These are phyloP conservation scores for Nibea albiflora DNA, from an alignment of 2,113 vertebrate genomes.

Conservation along the genomic window DNA sequence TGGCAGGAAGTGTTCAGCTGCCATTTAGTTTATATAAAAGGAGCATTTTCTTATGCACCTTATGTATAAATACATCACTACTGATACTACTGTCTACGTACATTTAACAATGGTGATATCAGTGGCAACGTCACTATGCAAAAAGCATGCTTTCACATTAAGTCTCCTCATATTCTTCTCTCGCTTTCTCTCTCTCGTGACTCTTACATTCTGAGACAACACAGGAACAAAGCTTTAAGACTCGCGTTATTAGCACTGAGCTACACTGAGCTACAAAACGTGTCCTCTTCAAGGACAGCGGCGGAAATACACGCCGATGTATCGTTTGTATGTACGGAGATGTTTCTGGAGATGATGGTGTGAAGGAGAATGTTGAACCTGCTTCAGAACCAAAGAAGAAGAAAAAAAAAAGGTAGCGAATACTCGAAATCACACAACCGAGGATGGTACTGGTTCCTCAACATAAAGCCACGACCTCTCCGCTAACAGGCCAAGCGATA, in stretches of 20 bases:
- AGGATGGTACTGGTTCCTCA: slow-evolving; percentile 25
- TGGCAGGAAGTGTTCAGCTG: slow-evolving; percentile 62
- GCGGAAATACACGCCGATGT: not conserved
- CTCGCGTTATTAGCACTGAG: slow-evolving; percentile 20
- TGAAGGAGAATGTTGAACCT: slow-evolving; percentile 4
- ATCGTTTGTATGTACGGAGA: not conserved
- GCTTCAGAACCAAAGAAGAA: slow-evolving; percentile 16
- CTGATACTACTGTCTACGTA: slow-evolving; percentile 41
- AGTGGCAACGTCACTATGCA: slow-evolving; percentile 50
- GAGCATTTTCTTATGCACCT: slow-evolving; percentile 29
- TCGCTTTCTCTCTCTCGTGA: not conserved
- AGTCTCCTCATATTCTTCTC: slow-evolving; percentile 15
- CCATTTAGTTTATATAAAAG: slow-evolving; percentile 35
- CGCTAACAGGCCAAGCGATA: not conserved
- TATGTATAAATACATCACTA: slow-evolving; percentile 44
- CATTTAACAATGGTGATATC: slow-evolving; percentile 54
- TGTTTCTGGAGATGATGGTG: not conserved
- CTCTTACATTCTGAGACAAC: slow-evolving; percentile 56
- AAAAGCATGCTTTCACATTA: slow-evolving; percentile 64
- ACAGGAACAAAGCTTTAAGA: slow-evolving; percentile 52
- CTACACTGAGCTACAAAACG: slow-evolving; percentile 16
- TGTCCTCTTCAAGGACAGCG: not conserved
- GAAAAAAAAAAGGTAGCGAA: slow-evolving; percentile 19
- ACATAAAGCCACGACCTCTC: slow-evolving; percentile 7
- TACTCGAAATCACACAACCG: not conserved